phyloP scores from a whole-genome alignment of 2,113 vertebrate species.

The Chionis minor region DNA sequence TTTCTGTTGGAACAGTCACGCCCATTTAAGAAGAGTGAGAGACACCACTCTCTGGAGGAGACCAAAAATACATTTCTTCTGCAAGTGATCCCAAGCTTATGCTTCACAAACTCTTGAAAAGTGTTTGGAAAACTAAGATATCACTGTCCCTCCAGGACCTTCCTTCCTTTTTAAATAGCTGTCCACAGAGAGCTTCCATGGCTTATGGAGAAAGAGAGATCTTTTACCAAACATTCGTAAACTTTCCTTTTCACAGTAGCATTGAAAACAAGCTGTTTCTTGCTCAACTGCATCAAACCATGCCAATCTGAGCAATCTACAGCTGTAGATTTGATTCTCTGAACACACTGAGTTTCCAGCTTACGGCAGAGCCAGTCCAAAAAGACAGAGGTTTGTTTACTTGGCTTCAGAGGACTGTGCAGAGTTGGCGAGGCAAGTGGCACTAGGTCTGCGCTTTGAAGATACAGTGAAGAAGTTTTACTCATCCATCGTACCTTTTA shows the following conservation, averaged over 20 bases:
- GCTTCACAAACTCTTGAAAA: background rate
- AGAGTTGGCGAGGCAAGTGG: background rate
- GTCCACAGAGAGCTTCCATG: background rate
- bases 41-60: background rate
- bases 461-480: background rate
- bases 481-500: slow-evolving; percentile 23
- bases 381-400: background rate
- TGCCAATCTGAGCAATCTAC: background rate
- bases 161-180: background rate
- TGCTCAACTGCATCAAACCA: background rate
- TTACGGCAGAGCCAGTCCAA: background rate
- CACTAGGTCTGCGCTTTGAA: background rate
- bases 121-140: background rate
- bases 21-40: background rate
- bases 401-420: background rate
- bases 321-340: background rate
- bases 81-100: background rate
- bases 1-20: background rate
- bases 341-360: background rate
- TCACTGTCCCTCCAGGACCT: background rate
- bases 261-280: background rate
- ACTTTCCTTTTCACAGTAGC: background rate
- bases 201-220: background rate
- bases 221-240: background rate
- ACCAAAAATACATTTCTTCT: background rate